phyloP scores from a whole-genome alignment of 2,113 vertebrate species.

The Acanthisitta chloris region DNA sequence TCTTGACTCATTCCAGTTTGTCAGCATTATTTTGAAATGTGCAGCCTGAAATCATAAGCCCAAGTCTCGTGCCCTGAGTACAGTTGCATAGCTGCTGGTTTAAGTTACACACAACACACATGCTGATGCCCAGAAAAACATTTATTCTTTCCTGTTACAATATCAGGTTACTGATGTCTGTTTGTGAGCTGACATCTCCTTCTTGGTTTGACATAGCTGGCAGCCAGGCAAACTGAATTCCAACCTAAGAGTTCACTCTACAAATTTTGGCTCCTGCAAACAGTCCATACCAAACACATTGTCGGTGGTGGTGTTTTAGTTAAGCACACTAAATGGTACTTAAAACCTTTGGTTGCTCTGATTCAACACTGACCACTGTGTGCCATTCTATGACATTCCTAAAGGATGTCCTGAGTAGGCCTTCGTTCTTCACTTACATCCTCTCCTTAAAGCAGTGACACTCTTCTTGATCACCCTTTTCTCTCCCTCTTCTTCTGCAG shows the following conservation, averaged over 20 bases:
- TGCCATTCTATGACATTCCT: neutral
- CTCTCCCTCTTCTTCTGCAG: neutral
- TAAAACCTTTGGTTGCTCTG: neutral
- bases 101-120: accelerated
- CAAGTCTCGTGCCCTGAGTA: accelerated
- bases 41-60: neutral
- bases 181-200: neutral
- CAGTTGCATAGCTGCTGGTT: neutral
- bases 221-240: neutral
- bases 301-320: neutral
- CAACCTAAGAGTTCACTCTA: neutral
- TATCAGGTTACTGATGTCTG: neutral
- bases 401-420: neutral
- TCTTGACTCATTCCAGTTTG: neutral
- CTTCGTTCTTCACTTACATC: neutral
- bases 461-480: neutral
- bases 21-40: neutral
- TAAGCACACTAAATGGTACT: neutral
- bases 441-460: neutral
- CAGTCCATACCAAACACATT: neutral
- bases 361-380: neutral
- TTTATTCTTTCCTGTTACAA: neutral
- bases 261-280: neutral
- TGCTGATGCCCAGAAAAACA: neutral
- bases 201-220: neutral